Base-by-base conservation (phyloP, 2,888 invertebrate genomes). In the Antitype chi region DNA sequence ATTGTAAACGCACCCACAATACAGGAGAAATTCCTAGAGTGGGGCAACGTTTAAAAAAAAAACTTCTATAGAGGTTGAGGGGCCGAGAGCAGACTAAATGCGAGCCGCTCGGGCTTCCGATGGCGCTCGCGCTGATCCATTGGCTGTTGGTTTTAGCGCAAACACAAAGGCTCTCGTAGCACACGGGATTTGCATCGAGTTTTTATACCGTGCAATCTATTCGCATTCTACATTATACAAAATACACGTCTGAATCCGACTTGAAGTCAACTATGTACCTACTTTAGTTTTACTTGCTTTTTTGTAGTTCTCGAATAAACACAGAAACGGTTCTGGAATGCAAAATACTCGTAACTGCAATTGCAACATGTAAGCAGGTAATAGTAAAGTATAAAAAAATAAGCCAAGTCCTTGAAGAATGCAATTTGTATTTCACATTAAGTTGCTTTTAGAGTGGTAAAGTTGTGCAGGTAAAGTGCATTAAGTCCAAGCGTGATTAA, bases 401-500 rank as follows among this genome's bases (percentile, higher is more conserved):
- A 52, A 70, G 13, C 1, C 28, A 28, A 59, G 66, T 63, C 85
- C 81, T 85, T 81, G 85, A 81, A 59, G 28, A 25, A 63, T 73
- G 74, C 49, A 64, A 63, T 55, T 53, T 62, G 57, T 77, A 38
- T 62, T 66, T 77, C 49, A 60, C 23, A 47, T 55, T 43, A 66
- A n/a, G 67, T 47, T 64, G 53, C 25, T 2, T 79, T 68, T 81
- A 83, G 57, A 84, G 28, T 59, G 81, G 66, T 63, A 49, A 74
- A 85, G 70, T 74, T 70, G 57, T 60, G 25, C 57, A 47, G 63
- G 69, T 70, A 47, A 72, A 55, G 74, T 73, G 25, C 23, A 77
- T 77, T 80, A 70, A 55, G 43, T 67, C 49, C 47, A 20, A 67
- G 43, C 76, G 62, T 70, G 76, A 81, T 82, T 72, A 85, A 85